phyloP scores from a whole-genome alignment of 37 sponge, comb jelly and placozoan genomes.

The Agelas oroides region DNA sequence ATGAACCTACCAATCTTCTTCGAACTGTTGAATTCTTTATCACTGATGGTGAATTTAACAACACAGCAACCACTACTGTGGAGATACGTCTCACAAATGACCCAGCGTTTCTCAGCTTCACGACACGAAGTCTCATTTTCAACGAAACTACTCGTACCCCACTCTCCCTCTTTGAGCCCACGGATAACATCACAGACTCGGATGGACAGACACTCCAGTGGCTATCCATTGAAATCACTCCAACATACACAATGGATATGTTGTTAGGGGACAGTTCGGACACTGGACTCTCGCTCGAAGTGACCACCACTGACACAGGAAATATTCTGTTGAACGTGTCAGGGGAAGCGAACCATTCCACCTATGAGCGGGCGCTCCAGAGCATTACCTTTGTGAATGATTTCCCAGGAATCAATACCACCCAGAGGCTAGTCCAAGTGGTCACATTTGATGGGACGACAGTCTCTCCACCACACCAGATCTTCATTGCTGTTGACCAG shows the following conservation, averaged over 20 bases:
- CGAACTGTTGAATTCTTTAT: slow-evolving; percentile 18
- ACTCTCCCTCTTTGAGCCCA: slow-evolving; percentile 17
- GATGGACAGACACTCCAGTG: slow-evolving; percentile 6
- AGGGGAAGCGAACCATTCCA: slow-evolving; percentile 16
- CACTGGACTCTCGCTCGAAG: neutral
- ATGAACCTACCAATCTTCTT: slow-evolving; percentile 32
- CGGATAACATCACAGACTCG: slow-evolving; percentile 31
- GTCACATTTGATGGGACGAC: slow-evolving; percentile 62
- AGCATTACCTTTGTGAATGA: slow-evolving; percentile 50
- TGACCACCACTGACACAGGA: neutral
- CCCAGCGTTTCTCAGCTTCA: slow-evolving; percentile 19
- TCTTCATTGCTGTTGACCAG: slow-evolving; percentile 24
- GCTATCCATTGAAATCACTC: slow-evolving; percentile 10
- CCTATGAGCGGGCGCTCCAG: slow-evolving; percentile 35
- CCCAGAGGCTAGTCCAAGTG: slow-evolving; percentile 23
- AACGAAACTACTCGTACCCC: slow-evolving; percentile 20
- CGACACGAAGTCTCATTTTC: slow-evolving; percentile 6
- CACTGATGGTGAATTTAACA: slow-evolving; percentile 11
- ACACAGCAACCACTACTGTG: slow-evolving; percentile 21
- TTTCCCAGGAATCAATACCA: slow-evolving; percentile 11
- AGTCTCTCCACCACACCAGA: neutral
- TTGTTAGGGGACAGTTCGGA: neutral
- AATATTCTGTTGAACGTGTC: slow-evolving; percentile 22
- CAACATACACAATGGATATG: slow-evolving; percentile 2
- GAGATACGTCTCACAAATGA: slow-evolving; percentile 39